Evolutionary conservation across 2,797 vertebrate genomes (phyloP).

Genomic region (Centropyge bicolor): DNA sequence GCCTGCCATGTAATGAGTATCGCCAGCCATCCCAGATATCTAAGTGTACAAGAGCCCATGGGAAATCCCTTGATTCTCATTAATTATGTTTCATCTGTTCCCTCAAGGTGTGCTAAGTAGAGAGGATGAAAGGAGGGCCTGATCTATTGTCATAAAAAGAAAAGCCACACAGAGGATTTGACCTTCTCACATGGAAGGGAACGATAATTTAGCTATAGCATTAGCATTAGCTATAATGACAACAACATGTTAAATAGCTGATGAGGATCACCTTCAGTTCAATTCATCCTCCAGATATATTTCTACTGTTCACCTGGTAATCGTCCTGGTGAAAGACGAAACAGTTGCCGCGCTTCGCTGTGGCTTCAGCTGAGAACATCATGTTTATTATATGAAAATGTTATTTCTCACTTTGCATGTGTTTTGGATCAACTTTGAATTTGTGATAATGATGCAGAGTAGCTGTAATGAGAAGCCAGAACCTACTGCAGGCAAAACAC

Average conservation of each 20-base stretch:
- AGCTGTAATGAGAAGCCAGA: no score
- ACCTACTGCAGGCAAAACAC: not conserved
- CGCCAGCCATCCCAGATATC: conserved; percentile 29
- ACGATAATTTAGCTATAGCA: no score
- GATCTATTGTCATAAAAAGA: conserved; percentile 57
- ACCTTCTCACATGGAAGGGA: conserved; percentile 45
- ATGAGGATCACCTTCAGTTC: conserved; percentile 21
- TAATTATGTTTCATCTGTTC: conserved; percentile 57
- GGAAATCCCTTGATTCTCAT: conserved; percentile 66
- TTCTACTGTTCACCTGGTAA: not conserved
- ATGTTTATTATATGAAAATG: not conserved
- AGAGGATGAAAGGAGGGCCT: conserved; percentile 56
- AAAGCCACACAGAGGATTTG: conserved; percentile 35
- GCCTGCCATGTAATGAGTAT: conserved; percentile 47
- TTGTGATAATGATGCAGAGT: not conserved
- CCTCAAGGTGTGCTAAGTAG: conserved; percentile 35
- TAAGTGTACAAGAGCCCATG: conserved; percentile 26
- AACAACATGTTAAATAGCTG: conserved; percentile 32
- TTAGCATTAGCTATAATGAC: no score
- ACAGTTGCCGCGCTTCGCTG: not conserved
- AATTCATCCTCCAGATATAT: not conserved
- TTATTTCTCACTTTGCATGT: no score
- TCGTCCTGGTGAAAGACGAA: not conserved
- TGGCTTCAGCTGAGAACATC: not conserved
- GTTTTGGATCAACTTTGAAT: not conserved